These are phyloP conservation scores for Thalassoma bifasciatum DNA, from an alignment of 2,113 vertebrate species.

Conservation along the genomic window DNA sequence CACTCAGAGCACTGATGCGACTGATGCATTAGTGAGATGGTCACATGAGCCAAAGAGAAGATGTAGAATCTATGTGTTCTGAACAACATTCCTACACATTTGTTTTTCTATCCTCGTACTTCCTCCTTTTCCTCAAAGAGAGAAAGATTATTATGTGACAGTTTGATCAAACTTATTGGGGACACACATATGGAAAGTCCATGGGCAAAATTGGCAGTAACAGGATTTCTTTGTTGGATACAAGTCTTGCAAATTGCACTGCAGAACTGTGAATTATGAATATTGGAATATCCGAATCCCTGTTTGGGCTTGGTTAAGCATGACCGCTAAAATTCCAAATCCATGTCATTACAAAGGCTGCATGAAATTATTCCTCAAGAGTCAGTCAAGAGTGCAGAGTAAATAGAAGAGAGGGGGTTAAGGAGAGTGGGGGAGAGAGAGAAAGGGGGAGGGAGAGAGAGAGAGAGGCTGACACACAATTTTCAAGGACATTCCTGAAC, in stretches of 20 bases:
- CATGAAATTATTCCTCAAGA: conserved; percentile 58
- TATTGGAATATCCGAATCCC: conserved; percentile 25
- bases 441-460: neutral
- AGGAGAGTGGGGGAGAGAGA: conserved; percentile 15
- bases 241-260: conserved; percentile 11
- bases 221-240: conserved; percentile 3
- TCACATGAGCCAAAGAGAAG: neutral
- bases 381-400: conserved; percentile 53
- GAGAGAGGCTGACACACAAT: conserved; percentile 59
- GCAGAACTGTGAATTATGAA: conserved; percentile 46
- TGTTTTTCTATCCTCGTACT: neutral
- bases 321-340: conserved; percentile 58
- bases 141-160: neutral
- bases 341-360: conserved; percentile 56
- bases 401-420: conserved; percentile 47
- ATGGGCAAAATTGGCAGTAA: neutral
- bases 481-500: conserved; percentile 79
- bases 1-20: neutral
- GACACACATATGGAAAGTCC: neutral
- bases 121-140: neutral
- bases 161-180: neutral
- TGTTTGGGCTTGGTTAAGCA: conserved; percentile 45
- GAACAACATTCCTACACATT: neutral
- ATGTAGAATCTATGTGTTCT: no score
- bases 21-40: neutral